A percentile compares a stretch with the other conserved stretches of the same genome.
Conservation (phyloP, 2,888 invertebrate species). For the Deladenus siricidicola region DNA sequence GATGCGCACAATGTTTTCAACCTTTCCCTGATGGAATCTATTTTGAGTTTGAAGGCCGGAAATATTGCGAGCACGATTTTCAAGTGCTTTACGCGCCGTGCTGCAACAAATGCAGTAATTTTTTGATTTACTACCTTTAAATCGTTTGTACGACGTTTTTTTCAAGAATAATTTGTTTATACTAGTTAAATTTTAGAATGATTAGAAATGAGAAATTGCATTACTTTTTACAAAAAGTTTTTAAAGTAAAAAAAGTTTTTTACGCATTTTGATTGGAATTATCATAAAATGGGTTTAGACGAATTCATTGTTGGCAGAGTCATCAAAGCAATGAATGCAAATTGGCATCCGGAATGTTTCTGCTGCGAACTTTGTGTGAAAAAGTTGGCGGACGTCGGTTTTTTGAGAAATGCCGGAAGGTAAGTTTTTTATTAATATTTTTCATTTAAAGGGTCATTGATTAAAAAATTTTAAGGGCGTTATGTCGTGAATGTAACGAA, state of each 20-base stretch:
- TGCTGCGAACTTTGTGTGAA: constrained; percentile 84
- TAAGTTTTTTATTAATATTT: constrained; percentile 32
- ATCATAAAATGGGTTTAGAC: constrained; percentile 26
- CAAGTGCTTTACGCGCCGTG: constrained; percentile 91
- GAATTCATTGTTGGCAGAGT: constrained; percentile 97
- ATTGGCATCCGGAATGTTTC: constrained; percentile 98
- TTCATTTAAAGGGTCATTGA: too few relatives aligned
- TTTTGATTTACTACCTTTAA: not conserved
- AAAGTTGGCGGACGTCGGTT: constrained; percentile 89
- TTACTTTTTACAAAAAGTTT: too few relatives aligned
- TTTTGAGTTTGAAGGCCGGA: constrained; percentile 95
- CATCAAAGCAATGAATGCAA: constrained; percentile 97
- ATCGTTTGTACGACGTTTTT: not conserved
- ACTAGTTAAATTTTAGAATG: too few relatives aligned
- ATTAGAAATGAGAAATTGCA: too few relatives aligned
- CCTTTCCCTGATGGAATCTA: constrained; percentile 94
- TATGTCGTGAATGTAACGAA: constrained; percentile 90
- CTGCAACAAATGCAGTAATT: constrained; percentile 69
- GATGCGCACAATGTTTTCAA: constrained; percentile 96
- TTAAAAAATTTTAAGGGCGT: constrained; percentile 60
- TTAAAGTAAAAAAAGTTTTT: too few relatives aligned
- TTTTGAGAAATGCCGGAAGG: constrained; percentile 69
- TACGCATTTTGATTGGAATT: too few relatives aligned
- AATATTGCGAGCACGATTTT: constrained; percentile 98
- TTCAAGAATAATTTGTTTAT: not conserved